Evolutionary conservation across 1,140 invertebrate species (phyloP).

Genomic region (Lysiphlebus fabarum): DNA sequence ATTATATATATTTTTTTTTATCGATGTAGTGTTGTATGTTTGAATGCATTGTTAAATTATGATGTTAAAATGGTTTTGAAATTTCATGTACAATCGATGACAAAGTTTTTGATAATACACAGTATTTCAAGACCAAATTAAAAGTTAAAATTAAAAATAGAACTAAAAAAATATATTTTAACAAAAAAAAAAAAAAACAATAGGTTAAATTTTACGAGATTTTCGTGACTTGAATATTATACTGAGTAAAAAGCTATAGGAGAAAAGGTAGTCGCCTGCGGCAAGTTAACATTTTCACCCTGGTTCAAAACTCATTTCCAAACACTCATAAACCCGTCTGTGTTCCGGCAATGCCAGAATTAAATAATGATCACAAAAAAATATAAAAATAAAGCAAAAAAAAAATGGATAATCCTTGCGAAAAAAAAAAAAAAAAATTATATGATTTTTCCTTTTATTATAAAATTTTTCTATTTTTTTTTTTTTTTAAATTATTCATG

Average conservation of each 20-base stretch:
- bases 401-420: background rate
- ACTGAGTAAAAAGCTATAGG: no score
- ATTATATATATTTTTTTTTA: no score
- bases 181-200: background rate
- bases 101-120: background rate
- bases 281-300: background rate
- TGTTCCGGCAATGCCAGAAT: background rate
- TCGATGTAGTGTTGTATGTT: no score
- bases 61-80: no score
- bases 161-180: no score
- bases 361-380: background rate
- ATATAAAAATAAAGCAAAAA: no score
- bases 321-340: slow-evolving; percentile 12
- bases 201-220: slow-evolving; percentile 12
- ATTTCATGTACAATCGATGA: background rate
- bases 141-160: slow-evolving; percentile 18
- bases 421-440: slow-evolving; percentile 15
- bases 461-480: background rate
- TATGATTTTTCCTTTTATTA: slow-evolving; percentile 5
- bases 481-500: background rate
- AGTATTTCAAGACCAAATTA: slow-evolving; percentile 5
- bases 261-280: background rate
- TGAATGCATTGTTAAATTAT: no score
- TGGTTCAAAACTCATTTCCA: slow-evolving; percentile 15
- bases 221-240: slow-evolving; percentile 19